Base-by-base conservation (phyloP, 2,888 invertebrate species). In the Oscheius myriophilus region DNA sequence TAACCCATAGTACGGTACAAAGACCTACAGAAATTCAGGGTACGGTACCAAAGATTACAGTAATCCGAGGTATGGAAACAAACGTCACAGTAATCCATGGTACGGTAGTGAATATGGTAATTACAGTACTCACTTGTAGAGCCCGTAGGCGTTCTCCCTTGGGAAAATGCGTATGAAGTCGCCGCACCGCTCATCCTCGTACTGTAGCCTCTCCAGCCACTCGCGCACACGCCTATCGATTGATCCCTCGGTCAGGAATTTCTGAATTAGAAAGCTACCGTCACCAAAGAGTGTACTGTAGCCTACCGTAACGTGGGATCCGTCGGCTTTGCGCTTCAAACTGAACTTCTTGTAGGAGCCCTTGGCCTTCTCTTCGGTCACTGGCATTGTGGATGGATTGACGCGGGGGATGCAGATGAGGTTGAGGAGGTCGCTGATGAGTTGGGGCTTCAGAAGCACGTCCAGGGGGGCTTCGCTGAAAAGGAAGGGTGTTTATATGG, bases 391-490 rank as follows among this genome's bases (percentile, higher is more conserved):
- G n/a, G 67, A 71, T 26, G 63, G 71, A 23, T 76, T 71, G 74
- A 79, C 81, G 89, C 90, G 73, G 87, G 85, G 89, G 16, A 94
- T 90, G 49, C 95, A 95, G 72, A 95, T 91, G 73, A 96, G 90
- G n/a, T 94, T 95, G 67, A 96, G 89, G 12, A 96, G 90, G 89
- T 96, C 95, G 1, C 94, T 91, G 81, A 96, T 89, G 87, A 96
- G 90, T 2, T 94, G 93, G 0, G 94, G 93, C 88, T 96, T 96
- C 16, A 96, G 91, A 84, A 95, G 92, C 52, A 94, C 92, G 88
- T 96, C 96, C 73, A 96, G 88, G 0, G 95, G 95, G 78, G 94
- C 93, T 88, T 96, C 96, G 87, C 95, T 84, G 61, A 58, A 59
- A 16, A 75, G 61, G 14, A 55, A 33, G 33, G 33, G 9, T 6